A percentile compares a stretch with the other conserved stretches of the same genome.
These are phyloP conservation scores for Myrmophylax atrothorax DNA, from an alignment of 2,113 vertebrate species.

Conservation along the genomic window DNA sequence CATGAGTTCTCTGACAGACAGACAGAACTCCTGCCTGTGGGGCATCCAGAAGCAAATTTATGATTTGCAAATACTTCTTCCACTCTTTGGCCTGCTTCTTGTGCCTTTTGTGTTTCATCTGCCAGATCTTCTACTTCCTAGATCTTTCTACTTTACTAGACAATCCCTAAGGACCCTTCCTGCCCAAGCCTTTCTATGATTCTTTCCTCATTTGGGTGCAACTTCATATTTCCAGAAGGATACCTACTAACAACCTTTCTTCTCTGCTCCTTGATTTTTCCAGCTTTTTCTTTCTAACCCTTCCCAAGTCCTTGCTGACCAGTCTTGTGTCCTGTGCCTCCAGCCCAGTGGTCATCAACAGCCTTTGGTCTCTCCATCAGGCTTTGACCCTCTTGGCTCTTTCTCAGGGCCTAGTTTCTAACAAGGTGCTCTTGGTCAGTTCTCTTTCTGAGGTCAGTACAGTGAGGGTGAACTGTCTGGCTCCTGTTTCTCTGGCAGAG, in stretches of 20 bases:
- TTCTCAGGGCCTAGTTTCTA: neutral
- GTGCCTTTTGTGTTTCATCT: neutral
- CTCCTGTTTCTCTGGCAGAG: neutral
- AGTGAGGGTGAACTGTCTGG: neutral
- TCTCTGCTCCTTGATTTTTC: neutral
- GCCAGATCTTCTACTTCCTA: neutral
- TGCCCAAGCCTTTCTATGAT: neutral
- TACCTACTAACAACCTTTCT: neutral
- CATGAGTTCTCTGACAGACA: neutral
- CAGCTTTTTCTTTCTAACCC: neutral
- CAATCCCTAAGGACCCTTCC: neutral
- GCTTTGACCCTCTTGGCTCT: neutral
- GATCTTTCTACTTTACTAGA: neutral
- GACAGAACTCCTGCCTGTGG: neutral
- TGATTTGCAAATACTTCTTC: neutral
- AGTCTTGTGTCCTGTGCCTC: neutral
- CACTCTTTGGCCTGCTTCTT: neutral
- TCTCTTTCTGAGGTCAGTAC: neutral
- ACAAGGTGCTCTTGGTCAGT: neutral
- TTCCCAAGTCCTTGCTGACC: neutral
- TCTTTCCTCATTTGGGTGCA: neutral
- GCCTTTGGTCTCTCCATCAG: neutral
- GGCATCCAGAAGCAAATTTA: neutral
- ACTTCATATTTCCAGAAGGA: neutral
- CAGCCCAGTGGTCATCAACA: neutral